These are phyloP conservation scores for Cercopithecus neglectus DNA, from an alignment of 2,797 vertebrate genomes.

Conservation along the genomic window DNA sequence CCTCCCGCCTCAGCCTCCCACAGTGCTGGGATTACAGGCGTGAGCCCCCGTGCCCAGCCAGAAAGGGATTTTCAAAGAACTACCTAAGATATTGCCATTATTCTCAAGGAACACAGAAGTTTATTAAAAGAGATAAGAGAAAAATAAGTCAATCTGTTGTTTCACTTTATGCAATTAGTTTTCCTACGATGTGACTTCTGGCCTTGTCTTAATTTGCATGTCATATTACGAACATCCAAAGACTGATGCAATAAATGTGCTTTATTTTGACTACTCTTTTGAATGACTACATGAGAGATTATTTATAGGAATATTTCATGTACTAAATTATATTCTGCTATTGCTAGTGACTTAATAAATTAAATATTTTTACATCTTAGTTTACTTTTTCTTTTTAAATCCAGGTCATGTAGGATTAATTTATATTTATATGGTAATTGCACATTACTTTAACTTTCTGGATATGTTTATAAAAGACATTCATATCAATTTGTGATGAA, in stretches of 20 bases:
- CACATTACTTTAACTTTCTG: background rate
- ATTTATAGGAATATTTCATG: background rate
- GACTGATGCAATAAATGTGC: background rate
- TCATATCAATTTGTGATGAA: slow-evolving; percentile 14
- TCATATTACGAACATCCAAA: background rate
- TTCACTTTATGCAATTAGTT: background rate
- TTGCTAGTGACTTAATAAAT: background rate
- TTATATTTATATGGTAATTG: background rate
- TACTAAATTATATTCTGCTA: background rate
- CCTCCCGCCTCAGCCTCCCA: too few species aligned
- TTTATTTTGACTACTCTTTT: slow-evolving; percentile 11
- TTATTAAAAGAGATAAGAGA: background rate
- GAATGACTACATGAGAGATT: background rate
- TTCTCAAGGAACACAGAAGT: background rate
- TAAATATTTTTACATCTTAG: background rate
- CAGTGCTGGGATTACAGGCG: too few species aligned
- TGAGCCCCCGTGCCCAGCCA: too few species aligned
- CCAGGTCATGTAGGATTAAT: background rate
- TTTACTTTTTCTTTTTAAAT: background rate
- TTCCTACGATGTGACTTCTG: background rate
- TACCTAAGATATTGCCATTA: background rate
- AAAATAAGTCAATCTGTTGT: background rate
- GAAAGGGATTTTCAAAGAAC: background rate
- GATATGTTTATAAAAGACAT: background rate
- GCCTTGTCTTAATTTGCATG: background rate